A percentile compares a stretch with the other conserved stretches of the same genome.
Evolutionary conservation across 2,888 invertebrate genomes (phyloP).

Genomic region (Catocala nupta): DNA sequence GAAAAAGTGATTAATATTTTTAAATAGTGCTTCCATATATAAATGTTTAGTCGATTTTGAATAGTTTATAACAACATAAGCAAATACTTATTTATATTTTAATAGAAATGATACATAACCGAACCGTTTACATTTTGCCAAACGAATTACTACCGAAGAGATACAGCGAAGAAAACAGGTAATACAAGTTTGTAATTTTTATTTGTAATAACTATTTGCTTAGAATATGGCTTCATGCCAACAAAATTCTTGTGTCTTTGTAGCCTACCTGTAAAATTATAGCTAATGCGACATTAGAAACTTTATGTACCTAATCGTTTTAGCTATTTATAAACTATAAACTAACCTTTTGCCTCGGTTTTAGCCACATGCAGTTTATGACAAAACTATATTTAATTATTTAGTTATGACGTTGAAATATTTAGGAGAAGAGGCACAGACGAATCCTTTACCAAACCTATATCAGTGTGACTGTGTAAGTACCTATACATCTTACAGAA

Average conservation of each 20-base stretch:
- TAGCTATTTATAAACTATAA: not conserved
- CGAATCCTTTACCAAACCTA: no score
- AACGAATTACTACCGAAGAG: slow-evolving; percentile 83
- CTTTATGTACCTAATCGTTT: not conserved
- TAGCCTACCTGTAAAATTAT: not conserved
- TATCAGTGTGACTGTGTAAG: no score
- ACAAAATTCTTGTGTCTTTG: slow-evolving; percentile 7
- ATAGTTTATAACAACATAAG: not conserved
- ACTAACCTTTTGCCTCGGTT: not conserved
- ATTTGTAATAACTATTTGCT: not conserved
- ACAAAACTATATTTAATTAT: no score
- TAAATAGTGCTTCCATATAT: slow-evolving; percentile 30
- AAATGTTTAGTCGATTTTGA: slow-evolving; percentile 15
- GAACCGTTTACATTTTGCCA: slow-evolving; percentile 83
- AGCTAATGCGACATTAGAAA: slow-evolving; percentile 15
- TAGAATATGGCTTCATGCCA: slow-evolving; percentile 10
- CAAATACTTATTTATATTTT: slow-evolving; percentile 27
- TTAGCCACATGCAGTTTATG: no score
- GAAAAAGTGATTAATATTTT: slow-evolving; percentile 17
- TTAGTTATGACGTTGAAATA: no score
- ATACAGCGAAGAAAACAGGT: slow-evolving; percentile 78
- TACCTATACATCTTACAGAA: no score
- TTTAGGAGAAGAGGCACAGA: no score
- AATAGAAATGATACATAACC: slow-evolving; percentile 77
- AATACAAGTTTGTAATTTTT: slow-evolving; percentile 27